Percentiles rank a stretch among this genome's conserved stretches.
phyloP scores from a whole-genome alignment of 2,888 invertebrate genomes.

The Tipula helvola region DNA sequence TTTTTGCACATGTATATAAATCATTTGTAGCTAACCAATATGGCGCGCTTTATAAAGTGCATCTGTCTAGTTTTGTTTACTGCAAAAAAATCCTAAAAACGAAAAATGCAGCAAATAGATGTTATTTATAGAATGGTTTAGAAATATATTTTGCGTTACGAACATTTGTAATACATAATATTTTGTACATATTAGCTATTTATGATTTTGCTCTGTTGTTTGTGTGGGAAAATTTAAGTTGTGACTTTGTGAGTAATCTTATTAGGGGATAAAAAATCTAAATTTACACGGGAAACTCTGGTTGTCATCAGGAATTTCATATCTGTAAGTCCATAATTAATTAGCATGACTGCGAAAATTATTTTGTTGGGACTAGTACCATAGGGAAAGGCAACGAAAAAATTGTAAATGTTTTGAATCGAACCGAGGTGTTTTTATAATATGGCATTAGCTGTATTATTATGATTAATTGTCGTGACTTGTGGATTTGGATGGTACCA shows the following conservation, averaged over 20 bases:
- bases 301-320: no score
- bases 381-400: not conserved
- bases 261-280: not conserved
- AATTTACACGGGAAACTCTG: not conserved
- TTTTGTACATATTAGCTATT: not conserved
- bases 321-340: no score
- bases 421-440: no score
- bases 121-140: not conserved
- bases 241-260: no score
- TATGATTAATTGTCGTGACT: no score
- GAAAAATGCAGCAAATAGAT: not conserved
- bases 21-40: not conserved
- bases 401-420: no score
- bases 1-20: not conserved
- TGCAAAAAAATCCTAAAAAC: not conserved
- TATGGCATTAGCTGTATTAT: no score
- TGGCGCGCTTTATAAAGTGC: not conserved
- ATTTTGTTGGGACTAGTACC: not conserved
- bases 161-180: not conserved
- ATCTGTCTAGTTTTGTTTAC: not conserved
- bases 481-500: no score
- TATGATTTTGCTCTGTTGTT: not conserved
- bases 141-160: not conserved
- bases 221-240: not conserved
- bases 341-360: no score